Evolutionary conservation across 2,113 vertebrate genomes (phyloP).

Genomic region (Tachysurus fulvidraco): DNA sequence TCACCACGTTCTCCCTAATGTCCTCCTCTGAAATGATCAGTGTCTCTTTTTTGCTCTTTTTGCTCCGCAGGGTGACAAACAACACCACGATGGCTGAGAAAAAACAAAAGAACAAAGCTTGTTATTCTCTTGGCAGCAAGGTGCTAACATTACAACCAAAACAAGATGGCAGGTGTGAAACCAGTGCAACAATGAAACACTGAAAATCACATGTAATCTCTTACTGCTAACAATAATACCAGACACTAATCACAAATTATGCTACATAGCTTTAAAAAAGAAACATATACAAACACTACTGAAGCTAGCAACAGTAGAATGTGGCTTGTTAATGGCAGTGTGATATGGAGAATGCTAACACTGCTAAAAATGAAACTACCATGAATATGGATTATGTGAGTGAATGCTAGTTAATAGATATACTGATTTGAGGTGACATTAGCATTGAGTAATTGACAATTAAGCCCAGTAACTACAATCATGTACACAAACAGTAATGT

Average conservation of each 20-base stretch:
- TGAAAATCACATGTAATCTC: background rate
- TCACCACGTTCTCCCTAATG: conserved; percentile 93
- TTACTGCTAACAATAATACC: background rate
- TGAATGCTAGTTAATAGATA: background rate
- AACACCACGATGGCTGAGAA: conserved; percentile 89
- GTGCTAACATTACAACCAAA: background rate
- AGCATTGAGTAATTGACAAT: background rate
- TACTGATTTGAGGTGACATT: background rate
- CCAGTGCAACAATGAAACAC: background rate
- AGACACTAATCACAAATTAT: background rate
- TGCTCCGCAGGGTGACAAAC: conserved; percentile 88
- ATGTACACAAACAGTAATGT: background rate
- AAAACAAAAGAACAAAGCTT: conserved; percentile 16
- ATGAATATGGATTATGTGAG: background rate
- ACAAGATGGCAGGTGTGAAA: background rate
- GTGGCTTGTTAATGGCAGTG: background rate
- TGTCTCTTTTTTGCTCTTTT: conserved; percentile 87
- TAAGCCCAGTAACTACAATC: background rate
- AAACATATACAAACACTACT: background rate
- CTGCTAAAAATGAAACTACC: background rate
- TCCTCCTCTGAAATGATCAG: conserved; percentile 96
- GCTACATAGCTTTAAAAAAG: background rate
- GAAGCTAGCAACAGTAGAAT: background rate
- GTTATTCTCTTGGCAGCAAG: background rate
- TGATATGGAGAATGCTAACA: background rate